phyloP scores from a whole-genome alignment of 1,140 invertebrate species.

The Drosophila chauvacae region DNA sequence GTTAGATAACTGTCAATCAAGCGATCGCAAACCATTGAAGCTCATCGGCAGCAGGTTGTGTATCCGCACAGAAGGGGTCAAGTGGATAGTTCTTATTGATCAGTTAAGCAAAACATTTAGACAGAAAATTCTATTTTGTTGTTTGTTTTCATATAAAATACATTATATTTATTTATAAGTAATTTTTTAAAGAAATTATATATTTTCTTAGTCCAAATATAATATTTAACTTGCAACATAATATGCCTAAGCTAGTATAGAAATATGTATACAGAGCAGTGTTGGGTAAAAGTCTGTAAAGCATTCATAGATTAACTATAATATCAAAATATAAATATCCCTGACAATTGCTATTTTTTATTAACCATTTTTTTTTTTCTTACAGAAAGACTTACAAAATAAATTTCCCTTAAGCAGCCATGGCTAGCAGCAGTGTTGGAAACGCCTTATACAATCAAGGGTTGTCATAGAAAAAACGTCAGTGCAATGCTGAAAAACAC shows the following conservation, averaged over 20 bases:
- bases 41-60: slow-evolving; percentile 47
- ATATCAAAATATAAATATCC: neutral
- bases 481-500: too few species aligned
- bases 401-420: too few species aligned
- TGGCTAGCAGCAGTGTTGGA: neutral
- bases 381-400: too few species aligned
- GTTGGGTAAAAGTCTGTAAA: neutral
- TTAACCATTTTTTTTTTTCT: too few species aligned
- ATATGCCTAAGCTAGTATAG: too few species aligned
- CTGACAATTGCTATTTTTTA: too few species aligned
- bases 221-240: too few species aligned
- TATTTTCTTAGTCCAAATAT: too few species aligned
- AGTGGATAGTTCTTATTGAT: neutral
- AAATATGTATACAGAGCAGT: neutral
- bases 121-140: too few species aligned
- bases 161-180: too few species aligned
- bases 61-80: slow-evolving; percentile 5
- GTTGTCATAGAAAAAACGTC: neutral
- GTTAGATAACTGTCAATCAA: slow-evolving; percentile 62
- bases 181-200: neutral
- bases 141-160: too few species aligned
- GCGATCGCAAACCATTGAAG: slow-evolving; percentile 43
- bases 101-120: too few species aligned
- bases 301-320: neutral
- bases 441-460: neutral